A percentile compares a stretch with the other conserved stretches of the same genome.
phyloP scores from a whole-genome alignment of 2,797 vertebrate genomes.

The Benthosema pterotum region DNA sequence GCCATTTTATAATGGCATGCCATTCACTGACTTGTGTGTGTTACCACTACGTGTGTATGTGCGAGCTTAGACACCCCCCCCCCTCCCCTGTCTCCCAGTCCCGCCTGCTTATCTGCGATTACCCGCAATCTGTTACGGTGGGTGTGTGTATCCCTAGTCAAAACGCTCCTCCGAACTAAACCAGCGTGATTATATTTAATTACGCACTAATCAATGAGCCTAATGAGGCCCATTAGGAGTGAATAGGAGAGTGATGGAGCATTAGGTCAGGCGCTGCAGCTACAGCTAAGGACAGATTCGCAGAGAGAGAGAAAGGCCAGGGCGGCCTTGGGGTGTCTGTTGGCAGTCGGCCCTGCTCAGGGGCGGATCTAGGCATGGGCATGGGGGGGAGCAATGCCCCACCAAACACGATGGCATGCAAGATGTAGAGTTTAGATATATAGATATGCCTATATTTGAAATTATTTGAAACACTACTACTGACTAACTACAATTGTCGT shows the following conservation, averaged over 20 bases:
- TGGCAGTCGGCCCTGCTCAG: no score
- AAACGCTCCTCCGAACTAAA: slow-evolving; percentile 29
- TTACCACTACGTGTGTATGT: slow-evolving; percentile 6
- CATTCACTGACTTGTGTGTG: neutral
- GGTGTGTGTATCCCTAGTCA: slow-evolving; percentile 16
- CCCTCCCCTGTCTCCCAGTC: neutral
- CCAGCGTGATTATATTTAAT: slow-evolving; percentile 51
- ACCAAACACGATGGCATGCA: no score
- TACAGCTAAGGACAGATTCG: neutral
- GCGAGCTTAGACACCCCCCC: neutral
- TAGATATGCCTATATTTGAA: no score
- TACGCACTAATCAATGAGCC: slow-evolving; percentile 35
- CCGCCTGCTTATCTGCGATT: slow-evolving; percentile 30
- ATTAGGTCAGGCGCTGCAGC: slow-evolving; percentile 27
- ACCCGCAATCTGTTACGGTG: slow-evolving; percentile 8
- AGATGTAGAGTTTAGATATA: no score
- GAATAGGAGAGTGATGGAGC: neutral
- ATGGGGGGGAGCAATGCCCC: no score
- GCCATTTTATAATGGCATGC: slow-evolving; percentile 13
- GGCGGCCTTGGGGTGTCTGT: no score
- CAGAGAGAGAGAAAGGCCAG: neutral
- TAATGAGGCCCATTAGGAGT: slow-evolving; percentile 43
- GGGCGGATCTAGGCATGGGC: no score
- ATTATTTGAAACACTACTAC: no score
- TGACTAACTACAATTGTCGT: no score